phyloP scores from a whole-genome alignment of 2,797 vertebrate genomes.

The Micrastur ruficollis region DNA sequence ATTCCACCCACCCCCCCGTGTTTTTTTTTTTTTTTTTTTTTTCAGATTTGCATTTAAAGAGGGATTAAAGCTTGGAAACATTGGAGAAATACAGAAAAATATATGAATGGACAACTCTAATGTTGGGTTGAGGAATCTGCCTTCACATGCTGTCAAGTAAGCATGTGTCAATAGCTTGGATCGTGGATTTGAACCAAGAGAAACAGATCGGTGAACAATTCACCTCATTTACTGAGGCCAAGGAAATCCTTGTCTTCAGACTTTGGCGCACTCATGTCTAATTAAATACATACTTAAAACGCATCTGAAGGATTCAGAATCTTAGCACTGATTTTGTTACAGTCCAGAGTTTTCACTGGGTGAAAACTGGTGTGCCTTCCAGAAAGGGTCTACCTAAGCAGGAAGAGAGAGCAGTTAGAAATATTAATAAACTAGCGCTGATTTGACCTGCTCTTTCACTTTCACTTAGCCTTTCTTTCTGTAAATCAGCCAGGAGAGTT shows the following conservation, averaged over 20 bases:
- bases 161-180: background rate
- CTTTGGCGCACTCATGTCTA: background rate
- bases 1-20: too few relatives aligned
- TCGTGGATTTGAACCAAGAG: background rate
- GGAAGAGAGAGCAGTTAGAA: background rate
- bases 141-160: background rate
- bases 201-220: background rate
- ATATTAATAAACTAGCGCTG: background rate
- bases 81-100: background rate
- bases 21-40: too few relatives aligned
- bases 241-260: background rate
- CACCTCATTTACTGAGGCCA: background rate
- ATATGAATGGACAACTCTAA: background rate
- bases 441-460: constrained; percentile 1
- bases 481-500: background rate
- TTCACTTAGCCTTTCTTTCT: background rate
- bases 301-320: background rate
- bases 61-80: background rate
- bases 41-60: background rate
- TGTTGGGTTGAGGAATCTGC: background rate
- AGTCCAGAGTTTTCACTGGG: background rate
- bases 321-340: background rate
- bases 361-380: background rate
- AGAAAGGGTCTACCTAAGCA: background rate
- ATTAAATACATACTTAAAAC: background rate